Base-by-base conservation (phyloP, 1,140 invertebrate species). In the Cydia splendana region DNA sequence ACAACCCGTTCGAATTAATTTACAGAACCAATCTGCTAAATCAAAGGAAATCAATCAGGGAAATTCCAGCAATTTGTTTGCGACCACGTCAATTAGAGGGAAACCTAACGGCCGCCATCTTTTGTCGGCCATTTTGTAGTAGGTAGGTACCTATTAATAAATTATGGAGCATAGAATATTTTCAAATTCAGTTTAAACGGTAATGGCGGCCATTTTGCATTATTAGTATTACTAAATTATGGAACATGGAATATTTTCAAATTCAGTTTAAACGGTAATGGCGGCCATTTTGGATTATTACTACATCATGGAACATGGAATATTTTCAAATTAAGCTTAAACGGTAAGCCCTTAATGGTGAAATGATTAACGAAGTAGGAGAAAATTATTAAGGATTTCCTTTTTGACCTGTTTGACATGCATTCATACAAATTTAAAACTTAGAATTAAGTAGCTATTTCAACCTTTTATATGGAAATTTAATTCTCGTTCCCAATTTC, bases 1-100 rank as follows among this genome's bases (percentile, higher is more conserved):
- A 9, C 57, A 24, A 62, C 20, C 24, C 12, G 9, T 2, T 24
- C 18, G 7, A 24, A 62, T 24, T 62, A 24, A 62, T 62, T 62
- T 24, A 62, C 15, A 10, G n/a, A 62, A 62, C 18, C 57, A 62
- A 62, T 62, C n/a, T 62, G 57, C n/a, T 62, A 62, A 62, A 24
- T 4, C 57, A 62, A 62, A 62, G 57, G 15, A 62, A 62, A 62
- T 62, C 57, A 62, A 62, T 62, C 57, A 24, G 57, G 57, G 10
- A 24, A 20, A 24, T n/a, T 62, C 57, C 57, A 20, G 57, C 57
- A 24, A 62, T 62, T 24, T 62, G 24, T 62, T 62, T 62, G 57
- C 57, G 57, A 62, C 57, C 20, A 12, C 20, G 57, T n/a, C 57
- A 62, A 62, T 62, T 62, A 62, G 4, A 62, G 0, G 20, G 57